phyloP scores from a whole-genome alignment of 2,888 invertebrate genomes.

The Cataglyphis cursor region DNA sequence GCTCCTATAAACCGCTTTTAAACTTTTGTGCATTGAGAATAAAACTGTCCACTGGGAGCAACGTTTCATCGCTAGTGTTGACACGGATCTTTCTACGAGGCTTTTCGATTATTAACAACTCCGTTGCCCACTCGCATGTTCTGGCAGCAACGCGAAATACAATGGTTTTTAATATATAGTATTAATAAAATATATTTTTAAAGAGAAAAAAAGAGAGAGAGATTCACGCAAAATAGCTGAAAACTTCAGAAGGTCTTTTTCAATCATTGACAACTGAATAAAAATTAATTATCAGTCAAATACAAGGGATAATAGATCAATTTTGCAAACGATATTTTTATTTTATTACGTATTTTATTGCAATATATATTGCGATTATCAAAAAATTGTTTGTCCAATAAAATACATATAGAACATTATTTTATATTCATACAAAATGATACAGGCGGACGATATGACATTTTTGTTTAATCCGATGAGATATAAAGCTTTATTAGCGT shows the following conservation, averaged over 20 bases:
- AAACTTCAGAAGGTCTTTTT: background rate
- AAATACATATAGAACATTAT: background rate
- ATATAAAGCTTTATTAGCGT: slow-evolving; percentile 4
- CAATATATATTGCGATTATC: background rate
- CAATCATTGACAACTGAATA: background rate
- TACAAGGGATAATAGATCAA: background rate
- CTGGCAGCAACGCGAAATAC: slow-evolving; percentile 5
- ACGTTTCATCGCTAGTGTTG: background rate
- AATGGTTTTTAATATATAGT: background rate
- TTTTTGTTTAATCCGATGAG: background rate
- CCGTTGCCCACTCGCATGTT: background rate
- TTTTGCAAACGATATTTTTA: background rate
- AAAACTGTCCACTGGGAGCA: slow-evolving; percentile 13
- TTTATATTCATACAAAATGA: background rate
- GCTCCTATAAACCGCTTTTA: slow-evolving; percentile 33
- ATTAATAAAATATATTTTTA: background rate
- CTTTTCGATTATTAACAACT: slow-evolving; percentile 10
- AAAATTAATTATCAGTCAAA: background rate
- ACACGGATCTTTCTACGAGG: background rate
- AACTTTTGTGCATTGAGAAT: background rate
- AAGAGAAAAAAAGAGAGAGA: too few relatives aligned
- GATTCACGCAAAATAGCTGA: too few relatives aligned
- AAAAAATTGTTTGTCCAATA: background rate
- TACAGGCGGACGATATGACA: too few relatives aligned
- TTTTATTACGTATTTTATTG: slow-evolving; percentile 10